These are phyloP conservation scores for Agonopterix subpropinquella DNA, from an alignment of 2,888 invertebrate species.

Conservation along the genomic window DNA sequence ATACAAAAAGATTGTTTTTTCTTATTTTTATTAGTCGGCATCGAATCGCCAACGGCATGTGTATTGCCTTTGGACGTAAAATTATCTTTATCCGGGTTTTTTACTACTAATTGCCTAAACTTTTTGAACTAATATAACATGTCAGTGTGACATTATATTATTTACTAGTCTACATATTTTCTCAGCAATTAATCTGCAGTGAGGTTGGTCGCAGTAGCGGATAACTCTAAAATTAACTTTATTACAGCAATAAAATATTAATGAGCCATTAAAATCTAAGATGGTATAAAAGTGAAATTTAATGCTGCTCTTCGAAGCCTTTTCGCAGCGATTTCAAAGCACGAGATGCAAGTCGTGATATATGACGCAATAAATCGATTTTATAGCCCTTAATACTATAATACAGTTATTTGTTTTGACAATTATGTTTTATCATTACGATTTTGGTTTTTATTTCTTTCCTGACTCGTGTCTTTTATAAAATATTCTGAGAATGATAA, in stretches of 20 bases:
- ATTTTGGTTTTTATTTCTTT: slow-evolving; percentile 5
- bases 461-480: neutral
- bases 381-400: slow-evolving; percentile 24
- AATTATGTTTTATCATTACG: slow-evolving; percentile 9
- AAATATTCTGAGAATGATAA: neutral
- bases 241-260: slow-evolving; percentile 67
- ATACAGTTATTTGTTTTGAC: slow-evolving; percentile 10
- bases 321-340: slow-evolving; percentile 45
- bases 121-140: neutral
- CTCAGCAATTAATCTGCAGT: slow-evolving; percentile 47
- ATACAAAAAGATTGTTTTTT: slow-evolving; percentile 44
- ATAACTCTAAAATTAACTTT: slow-evolving; percentile 71
- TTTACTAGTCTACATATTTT: slow-evolving; percentile 3
- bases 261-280: slow-evolving; percentile 71
- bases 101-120: too few species aligned
- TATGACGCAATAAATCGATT: slow-evolving; percentile 61
- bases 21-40: slow-evolving; percentile 34
- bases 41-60: slow-evolving; percentile 15
- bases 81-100: neutral
- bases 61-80: neutral
- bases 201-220: slow-evolving; percentile 61
- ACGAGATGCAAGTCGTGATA: slow-evolving; percentile 49
- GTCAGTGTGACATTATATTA: neutral
- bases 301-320: slow-evolving; percentile 54
- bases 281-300: slow-evolving; percentile 73